Base-by-base conservation (phyloP, 2,113 vertebrate species). In the Egretta garzetta region DNA sequence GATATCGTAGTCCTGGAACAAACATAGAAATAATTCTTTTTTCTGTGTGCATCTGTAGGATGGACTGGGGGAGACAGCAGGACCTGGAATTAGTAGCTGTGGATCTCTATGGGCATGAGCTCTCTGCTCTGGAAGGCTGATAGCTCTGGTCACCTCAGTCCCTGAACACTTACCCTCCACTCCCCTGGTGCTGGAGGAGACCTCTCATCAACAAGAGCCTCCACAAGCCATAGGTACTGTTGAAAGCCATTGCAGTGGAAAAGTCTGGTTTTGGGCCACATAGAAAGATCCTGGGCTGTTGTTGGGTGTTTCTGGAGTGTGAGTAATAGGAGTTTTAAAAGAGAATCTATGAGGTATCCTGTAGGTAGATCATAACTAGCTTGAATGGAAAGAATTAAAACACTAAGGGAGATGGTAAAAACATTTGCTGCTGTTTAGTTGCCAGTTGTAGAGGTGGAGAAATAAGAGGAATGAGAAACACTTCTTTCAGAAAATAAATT, bases 11-110 rank as follows among this genome's bases (percentile, higher is more conserved):
- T 88, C 52, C 49, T 21, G 8, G 7, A 55, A 21, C 2, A 76
- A 32, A 59, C 14, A 32, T 3, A 75, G 55, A 81, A 93, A 19
- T 53, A 74, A 1, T 79, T 52, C 7, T 23, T 95, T 12, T 60
- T 67, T 41, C 60, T 71, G 3, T 47, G 9, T 35, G 37, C 16
- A n/a, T 23, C n/a, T 56, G 30, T 37, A 79, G 56, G 14, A 83
- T 1, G 4, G 11, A 6, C 13, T 6, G 1, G 17, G 9, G 12
- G 4, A 58, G 7, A 24, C 10, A 70, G 28, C 21, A 43, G n/a
- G 20, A 45, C 28, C 47, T 89, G 37, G 19, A 63, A 30, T 1
- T 37, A 28, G 5, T 41, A 32, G 9, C 3, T 56, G 39, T 35
- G 11, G 19, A 50, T 74, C 32, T 27, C 9, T 30, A n/a, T n/a